Evolutionary conservation across 2,113 vertebrate genomes (phyloP), one percentile per base, ranked within the genome.

Genomic region (Elephantulus edwardii): DNA sequence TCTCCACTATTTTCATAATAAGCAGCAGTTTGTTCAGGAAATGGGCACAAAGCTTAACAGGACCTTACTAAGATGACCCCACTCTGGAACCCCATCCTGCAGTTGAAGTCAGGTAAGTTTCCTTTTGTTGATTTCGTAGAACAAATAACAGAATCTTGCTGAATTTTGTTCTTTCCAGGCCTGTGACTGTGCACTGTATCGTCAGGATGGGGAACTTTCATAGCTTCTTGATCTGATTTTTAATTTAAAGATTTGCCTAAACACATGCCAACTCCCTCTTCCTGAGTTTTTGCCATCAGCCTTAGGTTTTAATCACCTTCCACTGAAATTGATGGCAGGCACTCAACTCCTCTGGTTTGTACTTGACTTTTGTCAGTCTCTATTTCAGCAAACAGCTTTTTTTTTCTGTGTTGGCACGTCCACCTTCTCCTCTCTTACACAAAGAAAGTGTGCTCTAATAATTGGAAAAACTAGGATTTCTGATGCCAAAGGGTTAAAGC

Each of bases 401-500:
- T 91, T 93, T 92, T 93, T 95, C 91, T 95, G 50, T 9, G 77
- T 54, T 76, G 77, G 88, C 84, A 70, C 76, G 76, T 75, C n/a
- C 89, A 50, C 81, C 46, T 86, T 96, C 60, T 76, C 91, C 6
- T 3, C 58, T 83, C 48, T 91, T 64, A 95, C 46, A 12, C n/a
- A 66, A 0, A 12, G 38, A 74, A 64, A 35, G 90, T 40, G 19
- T 0, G 10, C 33, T 0, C 28, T 75, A 35, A 46, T 28, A 10
- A 30, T 46, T 86, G 92, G 88, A 94, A 91, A 93, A 77, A 58
- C 60, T 84, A 71, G 90, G 85, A 77, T 95, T 95, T 94, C 95
- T 93, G 89, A 95, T 93, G 95, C 94, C 96, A 94, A 88, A 95
- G 93, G 97, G 94, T 97, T 96, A 86, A 38, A 17, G 88, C 26